phyloP scores from a whole-genome alignment of 2,113 vertebrate species.

The rat (Rattus norvegicus) region GRCr8 NC_086020.1:211899501-211900000 shows the following conservation, averaged over 20 bases:
- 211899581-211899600: not conserved
- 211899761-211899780: not conserved
- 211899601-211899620: not conserved
- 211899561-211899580: not conserved
- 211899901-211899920: not conserved
- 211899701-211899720: too few species aligned
- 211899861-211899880: not conserved
- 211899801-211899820: too few species aligned
- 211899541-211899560: not conserved
- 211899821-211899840: not conserved
- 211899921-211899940: not conserved
- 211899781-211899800: not conserved
- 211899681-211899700: not conserved
- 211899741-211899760: too few species aligned
- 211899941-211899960: not conserved
- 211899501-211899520: not conserved
- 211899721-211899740: not conserved
- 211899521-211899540: not conserved
- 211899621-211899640: not conserved
- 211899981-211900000: not conserved
- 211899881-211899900: not conserved
- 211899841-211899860: not conserved
- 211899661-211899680: not conserved
- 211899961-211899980: not conserved
- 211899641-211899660: not conserved